phyloP scores from a whole-genome alignment of 2,888 invertebrate genomes.

The Choristoneura rosaceana region DNA sequence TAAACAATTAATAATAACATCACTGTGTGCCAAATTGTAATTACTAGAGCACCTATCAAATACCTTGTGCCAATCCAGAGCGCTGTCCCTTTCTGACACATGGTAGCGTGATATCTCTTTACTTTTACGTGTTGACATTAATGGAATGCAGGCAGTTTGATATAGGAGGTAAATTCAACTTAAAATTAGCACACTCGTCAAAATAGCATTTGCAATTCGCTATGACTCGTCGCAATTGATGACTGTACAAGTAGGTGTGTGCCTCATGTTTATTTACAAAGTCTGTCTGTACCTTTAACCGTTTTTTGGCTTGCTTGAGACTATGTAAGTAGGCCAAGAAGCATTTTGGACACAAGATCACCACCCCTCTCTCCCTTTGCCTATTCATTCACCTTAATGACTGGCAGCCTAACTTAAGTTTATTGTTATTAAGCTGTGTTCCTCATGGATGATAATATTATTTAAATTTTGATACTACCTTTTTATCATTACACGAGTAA shows the following conservation, averaged over 20 bases:
- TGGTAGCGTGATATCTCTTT: not conserved
- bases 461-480: no score
- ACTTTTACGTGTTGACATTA: conserved; percentile 24
- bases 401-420: not conserved
- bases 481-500: no score
- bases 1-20: conserved; percentile 16
- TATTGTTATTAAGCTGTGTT: no score
- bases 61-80: conserved; percentile 1
- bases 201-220: not conserved
- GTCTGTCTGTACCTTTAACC: not conserved
- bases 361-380: no score
- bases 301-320: not conserved
- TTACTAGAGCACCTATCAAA: conserved; percentile 18
- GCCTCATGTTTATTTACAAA: not conserved
- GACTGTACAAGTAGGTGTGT: not conserved
- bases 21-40: conserved; percentile 28
- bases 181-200: conserved; percentile 7
- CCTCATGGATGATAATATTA: no score
- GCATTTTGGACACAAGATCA: no score
- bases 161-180: conserved; percentile 28
- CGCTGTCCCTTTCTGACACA: conserved; percentile 13
- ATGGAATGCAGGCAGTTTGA: conserved; percentile 21
- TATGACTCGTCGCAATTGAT: not conserved
- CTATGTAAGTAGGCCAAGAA: no score
- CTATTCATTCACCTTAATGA: not conserved